Conservation (phyloP, 2,888 invertebrate species). For the Dicycla oo region DNA sequence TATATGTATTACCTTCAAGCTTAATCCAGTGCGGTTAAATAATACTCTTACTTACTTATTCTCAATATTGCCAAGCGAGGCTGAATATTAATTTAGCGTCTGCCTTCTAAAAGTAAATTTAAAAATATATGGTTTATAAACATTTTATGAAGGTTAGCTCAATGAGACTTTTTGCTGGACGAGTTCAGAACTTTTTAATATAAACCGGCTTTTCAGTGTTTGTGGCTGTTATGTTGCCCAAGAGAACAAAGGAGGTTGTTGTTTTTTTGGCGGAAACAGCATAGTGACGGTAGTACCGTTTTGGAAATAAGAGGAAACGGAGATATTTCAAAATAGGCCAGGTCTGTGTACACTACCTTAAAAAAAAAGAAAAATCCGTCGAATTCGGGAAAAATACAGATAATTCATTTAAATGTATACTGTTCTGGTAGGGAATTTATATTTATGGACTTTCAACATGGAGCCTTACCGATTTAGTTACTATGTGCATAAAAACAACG, state of each 20-base stretch:
- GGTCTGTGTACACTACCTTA: too few relatives aligned
- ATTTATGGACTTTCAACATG: too few relatives aligned
- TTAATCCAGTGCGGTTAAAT: slow-evolving; percentile 7
- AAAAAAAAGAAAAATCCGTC: too few relatives aligned
- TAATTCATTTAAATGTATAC: too few relatives aligned
- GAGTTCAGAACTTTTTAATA: slow-evolving; percentile 49
- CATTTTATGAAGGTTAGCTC: slow-evolving; percentile 33
- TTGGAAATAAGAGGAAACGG: too few relatives aligned
- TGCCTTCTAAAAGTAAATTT: slow-evolving; percentile 42
- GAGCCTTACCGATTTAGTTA: too few relatives aligned
- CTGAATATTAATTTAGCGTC: slow-evolving; percentile 44
- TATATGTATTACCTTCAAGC: not conserved
- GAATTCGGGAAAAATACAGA: too few relatives aligned
- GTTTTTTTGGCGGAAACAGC: not conserved
- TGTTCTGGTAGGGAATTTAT: too few relatives aligned
- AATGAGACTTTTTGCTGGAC: slow-evolving; percentile 17
- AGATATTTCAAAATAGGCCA: too few relatives aligned
- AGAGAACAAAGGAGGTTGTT: slow-evolving; percentile 20
- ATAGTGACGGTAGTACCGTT: not conserved
- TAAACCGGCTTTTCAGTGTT: slow-evolving; percentile 26
- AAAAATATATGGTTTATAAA: slow-evolving; percentile 48
- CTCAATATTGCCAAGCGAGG: slow-evolving; percentile 30
- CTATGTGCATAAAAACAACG: too few relatives aligned
- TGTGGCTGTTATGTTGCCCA: slow-evolving; percentile 21
- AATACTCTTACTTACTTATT: slow-evolving; percentile 23